Percentiles rank a stretch among this genome's conserved stretches.
Conservation (phyloP, 92 coral and sea anemone species). For the Porites lobata region DNA sequence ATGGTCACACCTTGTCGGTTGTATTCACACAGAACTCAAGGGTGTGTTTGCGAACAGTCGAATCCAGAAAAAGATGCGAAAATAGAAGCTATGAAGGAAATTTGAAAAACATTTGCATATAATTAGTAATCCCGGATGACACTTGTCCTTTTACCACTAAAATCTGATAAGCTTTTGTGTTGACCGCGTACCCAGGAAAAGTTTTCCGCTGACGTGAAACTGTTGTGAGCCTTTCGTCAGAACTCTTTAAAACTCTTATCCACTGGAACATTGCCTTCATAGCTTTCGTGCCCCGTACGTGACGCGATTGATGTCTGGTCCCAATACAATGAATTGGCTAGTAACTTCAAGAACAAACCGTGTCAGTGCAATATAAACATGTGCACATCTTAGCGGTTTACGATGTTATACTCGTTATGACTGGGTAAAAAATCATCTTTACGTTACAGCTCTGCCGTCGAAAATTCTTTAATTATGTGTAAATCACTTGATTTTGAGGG, state of each 20-base stretch:
- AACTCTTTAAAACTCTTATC: not conserved
- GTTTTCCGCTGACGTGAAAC: constrained; percentile 22
- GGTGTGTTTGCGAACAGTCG: too few species aligned
- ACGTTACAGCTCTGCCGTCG: too few species aligned
- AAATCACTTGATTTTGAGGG: too few species aligned
- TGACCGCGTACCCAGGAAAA: not conserved
- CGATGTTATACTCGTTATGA: too few species aligned
- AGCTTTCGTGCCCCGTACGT: not conserved
- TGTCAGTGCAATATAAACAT: too few species aligned
- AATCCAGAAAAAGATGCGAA: too few species aligned
- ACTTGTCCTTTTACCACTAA: not conserved
- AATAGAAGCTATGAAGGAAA: not conserved
- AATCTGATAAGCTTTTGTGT: constrained; percentile 15
- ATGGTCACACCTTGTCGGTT: too few species aligned
- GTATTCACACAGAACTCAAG: too few species aligned
- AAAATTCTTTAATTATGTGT: too few species aligned
- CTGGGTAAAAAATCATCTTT: too few species aligned
- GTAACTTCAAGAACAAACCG: too few species aligned
- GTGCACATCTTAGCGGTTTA: too few species aligned
- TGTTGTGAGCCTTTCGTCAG: not conserved
- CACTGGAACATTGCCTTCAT: not conserved
- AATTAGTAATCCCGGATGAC: not conserved
- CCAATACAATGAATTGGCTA: not conserved
- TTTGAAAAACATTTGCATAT: not conserved
- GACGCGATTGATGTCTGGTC: not conserved